Evolutionary conservation across 2,797 vertebrate species (phyloP), one percentile per base, ranked within the genome.

Genomic region (Apogon hyalosoma): DNA sequence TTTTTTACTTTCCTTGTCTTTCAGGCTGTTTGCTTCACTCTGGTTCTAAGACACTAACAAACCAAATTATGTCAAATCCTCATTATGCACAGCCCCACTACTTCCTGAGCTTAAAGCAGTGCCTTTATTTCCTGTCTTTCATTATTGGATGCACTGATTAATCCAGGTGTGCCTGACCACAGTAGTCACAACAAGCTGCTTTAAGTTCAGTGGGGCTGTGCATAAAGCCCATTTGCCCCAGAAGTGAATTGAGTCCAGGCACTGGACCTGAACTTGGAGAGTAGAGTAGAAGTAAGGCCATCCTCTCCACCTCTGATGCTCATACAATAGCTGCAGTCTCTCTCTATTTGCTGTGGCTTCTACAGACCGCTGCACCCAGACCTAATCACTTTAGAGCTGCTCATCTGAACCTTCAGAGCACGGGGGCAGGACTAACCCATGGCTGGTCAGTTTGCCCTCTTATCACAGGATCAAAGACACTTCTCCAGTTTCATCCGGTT

Each of bases 371-470:
- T 63, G 62, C 64, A 13, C 69, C 43, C 53, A 49, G 55, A 62
- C 56, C 68, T 69, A 70, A 83, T 88, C 75, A 75, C 75, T 61
- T 60, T 31, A 66, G 52, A 75, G 42, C 63, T 66, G 66, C 76
- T 75, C 64, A 74, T 77, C 65, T 66, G 41, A 72, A 56, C 55
- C 65, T 40, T 57, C 42, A 72, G 42, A 82, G 75, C 69, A 53
- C 0, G 0, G 19, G 16, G 53, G 41, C 49, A 45, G 50, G 36
- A 39, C 63, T 57, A 41, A 59, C 43, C 69, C 64, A 49, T 3
- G 4, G 14, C 50, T 12, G 38, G 9, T 55, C 41, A 46, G 46
- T 38, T 53, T 48, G 16, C 38, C 11, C 28, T 51, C 52, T 39
- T 5, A 24, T 18, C 45, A 18, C 19, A 3, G 39, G 16, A 60